Evolutionary conservation across 1,140 invertebrate species (phyloP).

Genomic region (Melipona quadrifasciata): DNA sequence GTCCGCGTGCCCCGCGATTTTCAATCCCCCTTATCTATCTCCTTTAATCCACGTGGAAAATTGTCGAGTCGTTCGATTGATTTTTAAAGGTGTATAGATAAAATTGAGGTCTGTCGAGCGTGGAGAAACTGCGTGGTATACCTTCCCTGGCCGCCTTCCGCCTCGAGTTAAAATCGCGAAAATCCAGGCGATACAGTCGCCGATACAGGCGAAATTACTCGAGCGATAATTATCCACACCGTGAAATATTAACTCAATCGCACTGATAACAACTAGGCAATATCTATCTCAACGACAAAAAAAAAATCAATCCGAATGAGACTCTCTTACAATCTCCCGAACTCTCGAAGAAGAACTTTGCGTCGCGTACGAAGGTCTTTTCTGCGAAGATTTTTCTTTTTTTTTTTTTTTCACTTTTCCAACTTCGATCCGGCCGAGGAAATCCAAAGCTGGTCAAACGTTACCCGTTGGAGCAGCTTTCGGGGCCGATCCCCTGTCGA

Average conservation of each 20-base stretch:
- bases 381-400: background rate
- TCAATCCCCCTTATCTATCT: background rate
- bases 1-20: too few relatives aligned
- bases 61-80: background rate
- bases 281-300: too few relatives aligned
- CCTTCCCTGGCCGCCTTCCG: background rate
- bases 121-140: constrained; percentile 34
- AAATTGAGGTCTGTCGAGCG: background rate
- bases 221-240: background rate
- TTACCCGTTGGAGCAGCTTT: constrained; percentile 41
- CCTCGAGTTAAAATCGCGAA: background rate
- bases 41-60: background rate
- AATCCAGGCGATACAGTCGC: background rate
- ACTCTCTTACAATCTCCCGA: background rate
- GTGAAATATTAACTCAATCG: background rate
- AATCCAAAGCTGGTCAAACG: constrained; percentile 21
- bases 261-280: background rate
- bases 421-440: constrained; percentile 10
- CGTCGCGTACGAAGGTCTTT: too few relatives aligned
- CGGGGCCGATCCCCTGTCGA: constrained; percentile 64
- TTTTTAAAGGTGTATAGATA: background rate
- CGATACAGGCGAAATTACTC: background rate
- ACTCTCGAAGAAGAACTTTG: background rate
- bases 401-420: constrained; percentile 17
- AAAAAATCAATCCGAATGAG: background rate